Base-by-base conservation (phyloP, 2,113 vertebrate genomes). In the Caretta caretta region DNA sequence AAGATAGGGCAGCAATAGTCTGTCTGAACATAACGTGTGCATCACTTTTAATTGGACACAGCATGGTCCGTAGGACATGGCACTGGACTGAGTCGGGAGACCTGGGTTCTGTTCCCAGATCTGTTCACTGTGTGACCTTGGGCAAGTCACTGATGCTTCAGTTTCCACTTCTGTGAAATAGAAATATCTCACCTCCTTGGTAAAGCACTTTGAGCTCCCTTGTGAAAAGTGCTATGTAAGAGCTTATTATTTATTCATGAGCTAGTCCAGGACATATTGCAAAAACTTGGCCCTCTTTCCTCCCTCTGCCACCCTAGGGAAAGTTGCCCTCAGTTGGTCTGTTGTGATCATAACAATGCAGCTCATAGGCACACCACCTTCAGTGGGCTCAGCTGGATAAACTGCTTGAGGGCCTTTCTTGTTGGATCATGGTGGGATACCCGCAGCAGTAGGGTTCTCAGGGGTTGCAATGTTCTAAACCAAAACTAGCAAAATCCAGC, bases 401-500 rank as follows among this genome's bases (percentile, higher is more conserved):
- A 35, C 81, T 81, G 49, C n/a, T 89, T 93, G 13, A 46, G 72
- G 8, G 42, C 62, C 78, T 88, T 86, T 35, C 5, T 75, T 49
- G 25, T 62, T 92, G 35, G 17, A 76, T 27, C 75, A 14, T 5
- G 48, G 8, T 46, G 42, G 42, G 42, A 46, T 13, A 46, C 24
- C 22, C 42, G 27, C 75, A 46, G 24, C 24, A 27, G 12, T 48
- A 46, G 9, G 6, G 75, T 76, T 76, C 42, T n/a, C 17, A 65
- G 17, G 65, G 3, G 31, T 69, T 69, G 65, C 17, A 69, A 1
- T 19, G 35, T 69, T 69, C 35, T 69, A 69, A 76, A 50, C n/a
- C 79, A 4, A 38, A 94, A 51, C 29, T 79, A 76, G 25, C 89
- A 29, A 48, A 92, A 14, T 86, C 93, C 42, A 94, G 20, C 25